Evolutionary conservation across 2,888 invertebrate species (phyloP), one percentile per base, ranked within the genome.

Genomic region (Congeria kusceri): DNA sequence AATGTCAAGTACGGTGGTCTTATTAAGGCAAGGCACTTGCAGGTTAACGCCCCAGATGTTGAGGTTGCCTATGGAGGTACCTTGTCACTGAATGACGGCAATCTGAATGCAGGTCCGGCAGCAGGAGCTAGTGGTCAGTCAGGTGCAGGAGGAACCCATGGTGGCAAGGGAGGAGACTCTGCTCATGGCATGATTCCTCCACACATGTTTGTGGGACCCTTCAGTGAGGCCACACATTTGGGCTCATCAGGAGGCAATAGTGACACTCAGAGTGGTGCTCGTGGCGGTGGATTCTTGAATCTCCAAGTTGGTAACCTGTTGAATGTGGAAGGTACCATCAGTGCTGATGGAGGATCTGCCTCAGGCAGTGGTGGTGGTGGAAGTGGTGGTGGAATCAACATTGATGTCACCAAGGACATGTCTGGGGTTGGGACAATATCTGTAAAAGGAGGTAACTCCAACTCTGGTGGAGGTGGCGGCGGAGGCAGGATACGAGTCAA

Each of bases 111-210:
- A 18, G 86, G 86, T 7, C n/a, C 56, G 11, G 85, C 82, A n/a
- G 84, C 81, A 11, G 65, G 65, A 3, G 44, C 32, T 39, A 67
- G 76, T 3, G 86, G 85, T 13, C 20, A 29, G 0, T 68, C 62
- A 53, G 88, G 88, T 20, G 72, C 83, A 18, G 90, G 89, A 27
- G 90, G 82, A 3, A 86, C 84, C 57, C 74, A 87, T 83, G 90
- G 90, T 23, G 90, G 90, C 25, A 71, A 77, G 46, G 90, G 90
- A 29, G 90, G 90, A 11, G 27, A 28, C 1, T 79, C 87, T 4
- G 32, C 5, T 15, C 56, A 66, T 27, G 68, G 68, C 7, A 59
- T 67, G 15, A 28, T 61, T 56, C 79, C 87, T 5, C 27, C 61
- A 20, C 56, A 25, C 32, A 62, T 67, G 5, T 80, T 72, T 58